phyloP scores from a whole-genome alignment of 2,888 invertebrate species.

The Pollenia angustigena region DNA sequence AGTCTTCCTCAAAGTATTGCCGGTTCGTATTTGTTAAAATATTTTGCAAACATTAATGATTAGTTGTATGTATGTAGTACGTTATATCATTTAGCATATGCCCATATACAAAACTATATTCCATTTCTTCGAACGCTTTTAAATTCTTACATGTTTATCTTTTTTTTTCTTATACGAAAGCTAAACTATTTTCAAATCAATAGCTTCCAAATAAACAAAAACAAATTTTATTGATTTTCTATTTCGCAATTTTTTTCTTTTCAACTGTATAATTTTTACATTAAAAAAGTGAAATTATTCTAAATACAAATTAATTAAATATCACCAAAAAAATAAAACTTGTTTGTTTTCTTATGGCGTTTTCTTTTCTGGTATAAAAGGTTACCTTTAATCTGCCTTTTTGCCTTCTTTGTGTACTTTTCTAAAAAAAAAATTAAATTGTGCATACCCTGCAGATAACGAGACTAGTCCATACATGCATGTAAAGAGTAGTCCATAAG shows the following conservation, averaged over 20 bases:
- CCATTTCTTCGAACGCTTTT: background rate
- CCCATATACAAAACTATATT: background rate
- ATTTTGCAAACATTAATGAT: background rate
- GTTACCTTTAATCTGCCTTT: no score
- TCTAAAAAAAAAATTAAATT: no score
- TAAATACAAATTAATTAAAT: no score
- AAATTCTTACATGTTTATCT: background rate
- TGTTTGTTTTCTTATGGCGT: no score
- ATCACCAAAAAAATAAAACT: no score
- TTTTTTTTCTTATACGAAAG: background rate
- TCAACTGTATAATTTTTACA: background rate
- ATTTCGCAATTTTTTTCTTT: background rate
- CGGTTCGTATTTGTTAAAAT: conserved; percentile 80
- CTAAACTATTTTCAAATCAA: background rate
- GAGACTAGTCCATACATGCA: no score
- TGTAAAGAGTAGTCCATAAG: no score
- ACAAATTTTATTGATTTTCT: conserved; percentile 15
- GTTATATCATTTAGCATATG: background rate
- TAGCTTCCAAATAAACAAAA: conserved; percentile 6
- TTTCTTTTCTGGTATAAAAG: no score
- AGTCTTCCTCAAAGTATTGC: conserved; percentile 82
- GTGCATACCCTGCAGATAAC: no score
- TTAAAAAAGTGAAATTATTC: no score
- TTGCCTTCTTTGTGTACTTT: no score
- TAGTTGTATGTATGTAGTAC: background rate